Conservation (phyloP, 2,113 vertebrate species). For the Microtus oregoni region DNA sequence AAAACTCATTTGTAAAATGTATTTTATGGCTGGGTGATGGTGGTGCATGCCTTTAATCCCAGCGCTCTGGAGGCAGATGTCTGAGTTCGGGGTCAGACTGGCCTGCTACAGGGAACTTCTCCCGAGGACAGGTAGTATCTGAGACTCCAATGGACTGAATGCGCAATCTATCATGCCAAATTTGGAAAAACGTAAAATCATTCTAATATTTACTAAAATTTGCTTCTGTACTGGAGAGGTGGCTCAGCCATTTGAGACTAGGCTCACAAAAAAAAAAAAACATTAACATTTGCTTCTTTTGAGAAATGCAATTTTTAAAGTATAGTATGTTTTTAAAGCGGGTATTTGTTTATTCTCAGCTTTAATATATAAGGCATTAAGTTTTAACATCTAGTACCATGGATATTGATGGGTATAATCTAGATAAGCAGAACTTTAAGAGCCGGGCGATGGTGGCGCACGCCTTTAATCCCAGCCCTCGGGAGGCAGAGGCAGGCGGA, state of each 20-base stretch:
- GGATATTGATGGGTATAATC: background rate
- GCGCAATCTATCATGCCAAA: background rate
- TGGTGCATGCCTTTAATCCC: background rate
- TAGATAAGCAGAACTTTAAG: background rate
- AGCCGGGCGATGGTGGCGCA: no score
- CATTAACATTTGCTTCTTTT: constrained; percentile 40
- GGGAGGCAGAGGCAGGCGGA: no score
- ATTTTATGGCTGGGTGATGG: background rate
- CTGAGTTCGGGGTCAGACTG: background rate
- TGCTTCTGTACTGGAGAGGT: background rate
- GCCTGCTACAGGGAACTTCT: background rate
- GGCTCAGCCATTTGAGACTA: background rate
- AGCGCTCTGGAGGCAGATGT: background rate
- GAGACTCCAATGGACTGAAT: background rate
- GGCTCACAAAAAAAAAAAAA: background rate
- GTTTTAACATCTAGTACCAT: background rate
- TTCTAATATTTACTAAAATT: constrained; percentile 6
- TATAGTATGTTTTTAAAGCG: background rate
- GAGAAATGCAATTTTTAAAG: constrained; percentile 9
- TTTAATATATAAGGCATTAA: background rate
- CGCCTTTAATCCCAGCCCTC: no score
- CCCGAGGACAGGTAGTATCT: background rate
- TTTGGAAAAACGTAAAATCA: constrained; percentile 45
- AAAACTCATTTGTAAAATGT: constrained; percentile 32
- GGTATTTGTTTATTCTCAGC: background rate